These are phyloP conservation scores for Augochlora pura DNA, from an alignment of 1,140 invertebrate genomes.

Conservation along the genomic window DNA sequence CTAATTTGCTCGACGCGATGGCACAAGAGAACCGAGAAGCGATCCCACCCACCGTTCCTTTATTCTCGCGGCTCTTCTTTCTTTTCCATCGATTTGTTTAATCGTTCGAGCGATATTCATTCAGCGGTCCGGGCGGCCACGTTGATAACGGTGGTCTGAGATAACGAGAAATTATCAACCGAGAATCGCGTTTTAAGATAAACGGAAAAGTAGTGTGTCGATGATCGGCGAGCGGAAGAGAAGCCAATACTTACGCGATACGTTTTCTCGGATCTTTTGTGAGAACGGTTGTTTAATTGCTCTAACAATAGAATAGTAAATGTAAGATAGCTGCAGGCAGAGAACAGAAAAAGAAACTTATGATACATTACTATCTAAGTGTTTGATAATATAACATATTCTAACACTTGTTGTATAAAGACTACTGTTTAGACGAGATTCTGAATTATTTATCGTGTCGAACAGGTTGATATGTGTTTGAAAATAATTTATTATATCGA, in stretches of 20 bases:
- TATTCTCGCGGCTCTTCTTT: background rate
- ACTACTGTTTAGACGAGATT: slow-evolving; percentile 57
- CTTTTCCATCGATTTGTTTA: slow-evolving; percentile 21
- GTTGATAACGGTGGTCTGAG: too few species aligned
- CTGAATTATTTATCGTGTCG: slow-evolving; percentile 54
- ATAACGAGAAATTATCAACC: too few species aligned
- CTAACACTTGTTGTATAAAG: slow-evolving; percentile 61
- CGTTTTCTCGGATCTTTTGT: slow-evolving; percentile 45
- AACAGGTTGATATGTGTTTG: slow-evolving; percentile 47
- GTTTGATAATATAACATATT: slow-evolving; percentile 63
- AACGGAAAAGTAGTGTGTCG: slow-evolving; percentile 20
- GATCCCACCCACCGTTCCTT: slow-evolving; percentile 1
- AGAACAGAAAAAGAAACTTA: slow-evolving; percentile 28
- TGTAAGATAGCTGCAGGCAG: slow-evolving; percentile 55
- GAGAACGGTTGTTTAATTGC: slow-evolving; percentile 51
- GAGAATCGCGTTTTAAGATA: too few species aligned
- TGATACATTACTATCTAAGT: slow-evolving; percentile 58
- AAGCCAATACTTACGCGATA: slow-evolving; percentile 5
- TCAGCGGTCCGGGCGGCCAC: too few species aligned
- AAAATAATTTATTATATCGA: slow-evolving; percentile 45
- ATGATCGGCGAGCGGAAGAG: slow-evolving; percentile 25
- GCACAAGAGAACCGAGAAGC: slow-evolving; percentile 23
- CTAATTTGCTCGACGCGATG: slow-evolving; percentile 27
- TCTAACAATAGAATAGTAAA: slow-evolving; percentile 57
- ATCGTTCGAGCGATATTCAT: slow-evolving; percentile 4